Percentiles rank a stretch among this genome's conserved stretches.
phyloP scores from a whole-genome alignment of 2,797 vertebrate species.

The Tangara arthus region DNA sequence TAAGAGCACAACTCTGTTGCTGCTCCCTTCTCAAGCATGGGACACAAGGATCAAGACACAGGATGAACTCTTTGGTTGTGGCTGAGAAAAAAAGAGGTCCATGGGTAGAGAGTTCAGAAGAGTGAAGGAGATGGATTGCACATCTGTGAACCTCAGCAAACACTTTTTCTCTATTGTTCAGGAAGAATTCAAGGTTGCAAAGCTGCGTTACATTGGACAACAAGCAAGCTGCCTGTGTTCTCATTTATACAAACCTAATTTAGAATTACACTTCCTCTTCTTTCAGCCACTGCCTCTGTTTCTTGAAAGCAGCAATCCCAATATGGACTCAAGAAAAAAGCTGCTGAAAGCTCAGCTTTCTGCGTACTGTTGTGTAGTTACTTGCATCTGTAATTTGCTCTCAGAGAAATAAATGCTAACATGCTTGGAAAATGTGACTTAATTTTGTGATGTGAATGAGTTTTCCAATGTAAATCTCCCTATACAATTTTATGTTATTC shows the following conservation, averaged over 20 bases:
- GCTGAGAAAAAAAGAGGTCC: background rate
- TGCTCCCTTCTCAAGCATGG: background rate
- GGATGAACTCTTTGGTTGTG: background rate
- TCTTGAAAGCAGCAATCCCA: background rate
- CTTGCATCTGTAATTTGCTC: slow-evolving; percentile 10
- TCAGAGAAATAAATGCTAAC: background rate
- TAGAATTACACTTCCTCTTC: background rate
- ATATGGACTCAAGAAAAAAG: background rate
- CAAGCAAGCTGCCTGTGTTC: background rate
- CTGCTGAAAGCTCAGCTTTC: slow-evolving; percentile 3
- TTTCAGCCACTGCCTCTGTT: background rate
- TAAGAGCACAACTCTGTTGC: background rate
- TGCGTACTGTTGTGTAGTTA: background rate
- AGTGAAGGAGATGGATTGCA: background rate
- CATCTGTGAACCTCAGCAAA: background rate
- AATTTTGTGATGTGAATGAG: background rate
- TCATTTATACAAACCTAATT: background rate
- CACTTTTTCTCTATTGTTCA: background rate
- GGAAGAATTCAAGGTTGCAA: slow-evolving; percentile 3
- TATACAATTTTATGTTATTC: background rate
- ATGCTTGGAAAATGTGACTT: background rate
- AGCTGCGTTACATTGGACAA: background rate
- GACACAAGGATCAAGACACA: background rate
- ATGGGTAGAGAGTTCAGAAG: background rate
- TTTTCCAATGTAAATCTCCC: background rate